Evolutionary conservation across 2,888 invertebrate genomes (phyloP).

Genomic region (Ichneumoninae sp.): DNA sequence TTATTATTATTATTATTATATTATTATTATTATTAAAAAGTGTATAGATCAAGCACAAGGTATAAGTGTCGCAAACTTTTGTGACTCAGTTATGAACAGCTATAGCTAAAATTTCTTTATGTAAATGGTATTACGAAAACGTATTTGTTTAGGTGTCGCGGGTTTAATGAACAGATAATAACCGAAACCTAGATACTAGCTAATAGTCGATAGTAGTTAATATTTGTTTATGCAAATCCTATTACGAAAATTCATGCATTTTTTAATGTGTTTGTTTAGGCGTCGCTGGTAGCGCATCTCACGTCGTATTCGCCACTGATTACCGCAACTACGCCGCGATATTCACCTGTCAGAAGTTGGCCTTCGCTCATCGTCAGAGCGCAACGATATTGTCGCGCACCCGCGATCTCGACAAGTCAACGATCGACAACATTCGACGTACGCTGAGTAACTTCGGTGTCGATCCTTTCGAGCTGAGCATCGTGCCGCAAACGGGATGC

Average conservation of each 20-base stretch:
- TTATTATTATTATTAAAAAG: too few species aligned
- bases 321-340: conserved; percentile 91
- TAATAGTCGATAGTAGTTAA: background rate
- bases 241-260: background rate
- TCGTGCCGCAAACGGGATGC: conserved; percentile 90
- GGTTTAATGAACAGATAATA: too few species aligned
- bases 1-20: too few species aligned
- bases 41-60: too few species aligned
- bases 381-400: conserved; percentile 92
- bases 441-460: conserved; percentile 88
- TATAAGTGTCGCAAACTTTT: too few species aligned
- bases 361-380: conserved; percentile 91
- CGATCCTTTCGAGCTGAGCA: conserved; percentile 91
- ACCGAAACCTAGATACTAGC: too few species aligned
- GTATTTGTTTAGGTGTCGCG: too few species aligned
- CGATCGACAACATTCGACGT: conserved; percentile 89
- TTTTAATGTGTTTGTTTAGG: conserved; percentile 84
- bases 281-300: conserved; percentile 90
- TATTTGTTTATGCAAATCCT: background rate
- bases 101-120: too few species aligned
- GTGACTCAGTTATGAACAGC: too few species aligned
- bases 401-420: conserved; percentile 89
- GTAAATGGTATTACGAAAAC: too few species aligned
- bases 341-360: conserved; percentile 92
- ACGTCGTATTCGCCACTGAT: conserved; percentile 91